Percentiles rank a stretch among this genome's conserved stretches.
Conservation (phyloP, 2,797 vertebrate genomes). For the Anableps anableps region DNA sequence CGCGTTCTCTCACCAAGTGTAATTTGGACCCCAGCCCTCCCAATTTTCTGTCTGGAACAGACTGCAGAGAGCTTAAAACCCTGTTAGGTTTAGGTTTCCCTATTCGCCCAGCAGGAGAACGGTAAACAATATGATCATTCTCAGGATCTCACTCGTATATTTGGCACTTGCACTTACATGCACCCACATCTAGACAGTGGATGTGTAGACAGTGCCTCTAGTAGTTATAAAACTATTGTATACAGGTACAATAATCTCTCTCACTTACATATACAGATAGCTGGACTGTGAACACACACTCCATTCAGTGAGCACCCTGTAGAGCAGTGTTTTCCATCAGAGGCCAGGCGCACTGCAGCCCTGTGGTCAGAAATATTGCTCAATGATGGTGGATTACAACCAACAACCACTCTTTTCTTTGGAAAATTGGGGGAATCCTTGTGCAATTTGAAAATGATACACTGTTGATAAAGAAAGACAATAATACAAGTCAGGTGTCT, state of each 20-base stretch:
- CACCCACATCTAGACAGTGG: constrained; percentile 26
- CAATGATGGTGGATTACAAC: constrained; percentile 52
- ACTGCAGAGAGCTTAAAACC: constrained; percentile 60
- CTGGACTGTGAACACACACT: constrained; percentile 57
- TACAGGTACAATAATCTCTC: constrained; percentile 35
- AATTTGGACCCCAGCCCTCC: constrained; percentile 78
- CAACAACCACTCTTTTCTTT: constrained; percentile 60
- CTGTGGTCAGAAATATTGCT: constrained; percentile 60
- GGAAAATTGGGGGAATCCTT: constrained; percentile 44
- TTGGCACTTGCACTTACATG: constrained; percentile 30
- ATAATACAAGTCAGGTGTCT: constrained; percentile 17
- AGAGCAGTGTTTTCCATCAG: constrained; percentile 58
- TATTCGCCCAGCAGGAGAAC: constrained; percentile 70
- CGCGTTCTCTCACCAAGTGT: constrained; percentile 76
- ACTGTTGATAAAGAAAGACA: constrained; percentile 1
- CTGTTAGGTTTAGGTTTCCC: constrained; percentile 67
- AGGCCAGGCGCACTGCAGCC: constrained; percentile 44
- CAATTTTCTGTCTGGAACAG: constrained; percentile 82
- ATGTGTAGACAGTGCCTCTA: constrained; percentile 12
- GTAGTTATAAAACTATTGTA: constrained; percentile 53
- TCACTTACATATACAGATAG: constrained; percentile 36
- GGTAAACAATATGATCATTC: constrained; percentile 77
- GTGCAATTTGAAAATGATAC: constrained; percentile 27
- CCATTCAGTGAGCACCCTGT: constrained; percentile 49
- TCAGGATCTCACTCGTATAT: constrained; percentile 49